Evolutionary conservation across 2,888 invertebrate genomes (phyloP), one percentile per base, ranked within the genome.

Genomic region (Acronicta alni): DNA sequence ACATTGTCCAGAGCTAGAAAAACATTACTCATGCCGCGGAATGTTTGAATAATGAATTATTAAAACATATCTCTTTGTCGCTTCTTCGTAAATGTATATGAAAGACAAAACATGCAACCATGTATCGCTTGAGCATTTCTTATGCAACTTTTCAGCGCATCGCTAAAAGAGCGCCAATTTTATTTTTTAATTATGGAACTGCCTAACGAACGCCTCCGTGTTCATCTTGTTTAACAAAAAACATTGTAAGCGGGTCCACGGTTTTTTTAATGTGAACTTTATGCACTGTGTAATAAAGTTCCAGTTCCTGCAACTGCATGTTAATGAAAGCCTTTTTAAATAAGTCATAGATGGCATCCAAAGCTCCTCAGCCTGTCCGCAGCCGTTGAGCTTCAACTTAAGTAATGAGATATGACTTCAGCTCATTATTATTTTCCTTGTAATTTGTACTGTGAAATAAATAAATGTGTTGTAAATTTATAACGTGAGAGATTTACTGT

Each of bases 321-420:
- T 61, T 51, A 74, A 69, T 75, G 64, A 74, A 81, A 77, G 73
- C 63, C 79, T 80, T 81, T 80, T 81, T 67, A 76, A 79, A 72
- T 73, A 71, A 72, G 67, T 65, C 78, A 66, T 75, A 83, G 80
- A 80, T 82, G 83, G 80, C 83, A 84, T 84, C 64, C 85, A 84
- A 84, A 87, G 85, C 86, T 85, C 76, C 83, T 78, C 83, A 82
- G 81, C 82, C 89, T 89, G 90, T 90, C 90, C 84, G 79, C 87
- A 85, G 83, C 75, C 82, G 85, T 88, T 87, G 85, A 85, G 89
- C 87, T 87, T 88, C 84, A 89, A 90, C 87, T 89, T 90, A 87
- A 90, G 89, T 91, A 90, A 91, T 90, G 89, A 92, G 89, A 89
- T 92, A 91, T 89, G 92, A 91, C 90, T 91, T 88, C 83, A 85